These are phyloP conservation scores for Poeciliopsis gracilis DNA, from an alignment of 2,797 vertebrate genomes.

Conservation along the genomic window DNA sequence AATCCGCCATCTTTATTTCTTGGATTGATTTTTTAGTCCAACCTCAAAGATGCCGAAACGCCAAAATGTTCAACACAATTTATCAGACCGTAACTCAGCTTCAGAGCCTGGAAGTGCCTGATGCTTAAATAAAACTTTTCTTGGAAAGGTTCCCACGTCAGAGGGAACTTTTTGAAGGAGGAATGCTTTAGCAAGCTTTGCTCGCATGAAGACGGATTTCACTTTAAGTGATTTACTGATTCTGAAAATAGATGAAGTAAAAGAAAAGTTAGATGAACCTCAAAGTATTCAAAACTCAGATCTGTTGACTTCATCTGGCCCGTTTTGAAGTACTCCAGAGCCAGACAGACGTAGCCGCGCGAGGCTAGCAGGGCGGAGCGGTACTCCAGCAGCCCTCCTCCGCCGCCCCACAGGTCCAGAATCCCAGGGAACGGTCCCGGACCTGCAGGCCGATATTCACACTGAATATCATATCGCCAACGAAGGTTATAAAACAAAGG, in stretches of 20 bases:
- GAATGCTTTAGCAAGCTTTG: too few relatives aligned
- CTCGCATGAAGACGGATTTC: too few relatives aligned
- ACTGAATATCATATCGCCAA: neutral
- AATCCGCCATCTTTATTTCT: too few relatives aligned
- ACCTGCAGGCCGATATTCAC: neutral
- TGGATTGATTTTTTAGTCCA: too few relatives aligned
- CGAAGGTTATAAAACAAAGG: neutral
- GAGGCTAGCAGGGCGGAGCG: slow-evolving; percentile 1
- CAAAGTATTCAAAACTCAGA: neutral
- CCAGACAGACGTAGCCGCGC: neutral
- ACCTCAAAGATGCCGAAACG: too few relatives aligned
- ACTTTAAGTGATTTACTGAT: too few relatives aligned
- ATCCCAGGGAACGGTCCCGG: neutral
- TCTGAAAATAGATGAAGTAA: neutral
- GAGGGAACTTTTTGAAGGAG: too few relatives aligned
- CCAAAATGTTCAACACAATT: too few relatives aligned
- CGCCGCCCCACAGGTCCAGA: neutral
- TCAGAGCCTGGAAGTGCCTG: too few relatives aligned
- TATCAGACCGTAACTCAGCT: too few relatives aligned
- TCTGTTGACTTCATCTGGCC: neutral
- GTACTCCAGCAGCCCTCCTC: neutral
- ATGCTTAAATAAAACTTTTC: too few relatives aligned
- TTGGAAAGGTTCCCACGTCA: too few relatives aligned
- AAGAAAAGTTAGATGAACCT: neutral
- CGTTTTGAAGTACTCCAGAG: neutral